Evolutionary conservation across 2,888 invertebrate genomes (phyloP), one percentile per base, ranked within the genome.

Genomic region (Barypeithes pellucidus): DNA sequence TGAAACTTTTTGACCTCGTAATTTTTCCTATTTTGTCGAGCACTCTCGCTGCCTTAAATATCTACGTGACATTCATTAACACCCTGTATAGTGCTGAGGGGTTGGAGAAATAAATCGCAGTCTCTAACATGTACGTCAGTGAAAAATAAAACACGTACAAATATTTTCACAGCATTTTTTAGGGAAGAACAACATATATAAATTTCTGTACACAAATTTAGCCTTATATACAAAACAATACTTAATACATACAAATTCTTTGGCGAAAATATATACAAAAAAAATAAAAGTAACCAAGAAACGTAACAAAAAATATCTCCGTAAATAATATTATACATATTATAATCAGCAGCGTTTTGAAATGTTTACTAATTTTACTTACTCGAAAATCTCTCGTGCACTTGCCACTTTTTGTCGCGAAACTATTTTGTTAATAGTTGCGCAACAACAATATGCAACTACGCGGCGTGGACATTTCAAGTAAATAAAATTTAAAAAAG

Each of bases 161-260:
- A 60, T 24, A 12, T 41, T 39, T 60, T 60, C 20, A 60, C 41
- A 18, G 45, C 33, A 67, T 72, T 52, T 67, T 71, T 72, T 79
- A 81, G 82, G 82, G 82, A 82, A 83, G 82, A 84, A 85, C 85
- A 85, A 85, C 84, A 85, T 85, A 86, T 85, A 85, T 85, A 86
- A 85, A 85, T 85, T 86, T 86, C 85, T 86, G 86, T 86, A 86
- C 86, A 86, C 81, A 75, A 85, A 84, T 81, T 82, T 82, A 82
- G 75, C 82, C 77, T 79, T 82, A 81, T 84, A 84, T 84, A 84
- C 83, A 76, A 85, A 85, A 85, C 82, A 84, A 84, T 79, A n/a
- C n/a, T n/a, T n/a, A 79, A 79, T 76, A 84, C 82, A 82, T 83
- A 85, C 81, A 84, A 82, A 81, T 79, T 86, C 86, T 86, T 86